Base-by-base conservation (phyloP, 2,113 vertebrate genomes). In the Corythaixoides concolor region DNA sequence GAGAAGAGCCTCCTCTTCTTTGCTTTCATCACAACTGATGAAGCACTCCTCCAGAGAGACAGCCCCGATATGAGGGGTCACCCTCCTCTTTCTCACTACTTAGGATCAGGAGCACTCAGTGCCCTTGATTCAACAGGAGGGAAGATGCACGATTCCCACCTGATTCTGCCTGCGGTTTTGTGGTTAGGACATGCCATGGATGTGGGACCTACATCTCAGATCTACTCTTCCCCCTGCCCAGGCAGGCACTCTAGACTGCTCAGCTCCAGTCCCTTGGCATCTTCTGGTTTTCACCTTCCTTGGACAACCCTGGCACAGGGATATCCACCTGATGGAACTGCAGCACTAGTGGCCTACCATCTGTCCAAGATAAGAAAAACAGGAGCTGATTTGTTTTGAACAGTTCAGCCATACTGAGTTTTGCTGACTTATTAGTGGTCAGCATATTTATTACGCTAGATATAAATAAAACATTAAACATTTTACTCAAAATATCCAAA, bases 391-490 rank as follows among this genome's bases (percentile, higher is more conserved):
- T 85, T 52, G 55, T 55, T 68, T 15, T 26, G 23, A 94, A 56
- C 33, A 37, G 12, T 78, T 85, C 89, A 90, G 80, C 64, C 83
- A 64, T 43, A 68, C 19, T 77, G 55, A 68, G 28, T 87, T 95
- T 70, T 89, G 86, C 91, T 92, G 93, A 91, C 80, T 81, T 94
- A 75, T 59, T 81, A 92, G 63, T 92, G 87, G 84, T 96, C 93
- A 95, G 87, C 77, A 75, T 68, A 81, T 92, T 92, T 92, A 89
- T 75, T 84, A 75, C 80, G 50, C 26, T 24, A 69, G 50, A 66
- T 83, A 93, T 80, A 91, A 96, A 95, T 89, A 91, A 93, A 91
- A 88, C 79, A 73, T 94, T 69, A 91, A 85, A 67, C n/a, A 50
- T 84, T 88, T 69, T 53, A 64, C 90, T 86, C 55, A 56, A 83